phyloP scores from a whole-genome alignment of 2,113 vertebrate species.

The Cryptoleucopteryx plumbea region DNA sequence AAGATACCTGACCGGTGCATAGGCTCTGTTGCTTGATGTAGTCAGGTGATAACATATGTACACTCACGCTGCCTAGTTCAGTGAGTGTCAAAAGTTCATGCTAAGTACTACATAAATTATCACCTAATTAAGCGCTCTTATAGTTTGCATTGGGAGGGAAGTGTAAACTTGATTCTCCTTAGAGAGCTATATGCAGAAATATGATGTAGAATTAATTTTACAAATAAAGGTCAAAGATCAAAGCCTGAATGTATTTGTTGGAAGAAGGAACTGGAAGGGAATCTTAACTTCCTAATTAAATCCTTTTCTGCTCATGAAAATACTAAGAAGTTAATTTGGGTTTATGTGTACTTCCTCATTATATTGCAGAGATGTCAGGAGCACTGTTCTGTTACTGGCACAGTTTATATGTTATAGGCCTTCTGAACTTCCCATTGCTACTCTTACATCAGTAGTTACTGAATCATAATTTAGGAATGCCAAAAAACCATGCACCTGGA shows the following conservation, averaged over 20 bases:
- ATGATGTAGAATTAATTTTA: slow-evolving; percentile 78
- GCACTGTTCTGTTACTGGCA: neutral
- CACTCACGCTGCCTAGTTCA: slow-evolving; percentile 66
- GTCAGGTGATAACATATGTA: slow-evolving; percentile 76
- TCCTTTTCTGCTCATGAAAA: slow-evolving; percentile 22
- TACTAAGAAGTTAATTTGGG: neutral
- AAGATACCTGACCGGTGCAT: slow-evolving; percentile 57
- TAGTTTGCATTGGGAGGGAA: slow-evolving; percentile 68
- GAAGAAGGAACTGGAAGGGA: slow-evolving; percentile 10
- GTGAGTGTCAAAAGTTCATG: slow-evolving; percentile 75
- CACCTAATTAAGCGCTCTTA: slow-evolving; percentile 81
- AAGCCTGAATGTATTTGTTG: slow-evolving; percentile 50
- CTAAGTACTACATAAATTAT: slow-evolving; percentile 83
- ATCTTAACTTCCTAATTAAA: slow-evolving; percentile 33
- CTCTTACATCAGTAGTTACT: neutral
- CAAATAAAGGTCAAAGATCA: slow-evolving; percentile 71
- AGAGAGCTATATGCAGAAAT: slow-evolving; percentile 76
- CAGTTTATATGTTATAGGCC: neutral
- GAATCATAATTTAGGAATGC: neutral
- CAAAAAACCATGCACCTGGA: neutral
- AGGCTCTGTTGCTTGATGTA: slow-evolving; percentile 64
- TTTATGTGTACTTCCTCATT: neutral
- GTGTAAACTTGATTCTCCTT: slow-evolving; percentile 79
- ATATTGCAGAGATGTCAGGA: neutral
- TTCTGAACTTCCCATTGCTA: neutral